Evolutionary conservation across 2,888 invertebrate species (phyloP).

Genomic region (Meteorus colon): DNA sequence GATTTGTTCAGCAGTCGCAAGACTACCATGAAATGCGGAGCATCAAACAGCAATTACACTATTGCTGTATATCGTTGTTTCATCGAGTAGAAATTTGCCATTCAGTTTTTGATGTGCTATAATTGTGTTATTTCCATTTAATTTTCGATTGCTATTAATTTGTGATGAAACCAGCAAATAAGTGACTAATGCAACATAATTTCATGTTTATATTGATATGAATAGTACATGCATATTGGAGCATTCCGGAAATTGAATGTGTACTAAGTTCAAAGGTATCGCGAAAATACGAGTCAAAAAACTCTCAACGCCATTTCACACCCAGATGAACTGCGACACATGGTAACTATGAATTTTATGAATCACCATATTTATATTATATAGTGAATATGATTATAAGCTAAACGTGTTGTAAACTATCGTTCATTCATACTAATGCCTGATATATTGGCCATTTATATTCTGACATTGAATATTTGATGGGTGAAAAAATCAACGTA

Average conservation of each 20-base stretch:
- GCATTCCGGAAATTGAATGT: no score
- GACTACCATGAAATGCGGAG: slow-evolving; percentile 65
- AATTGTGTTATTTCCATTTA: background rate
- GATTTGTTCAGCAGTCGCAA: slow-evolving; percentile 67
- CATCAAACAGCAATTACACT: slow-evolving; percentile 13
- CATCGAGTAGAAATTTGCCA: background rate
- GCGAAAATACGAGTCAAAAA: no score
- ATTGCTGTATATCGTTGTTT: background rate
- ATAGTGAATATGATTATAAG: background rate
- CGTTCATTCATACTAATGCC: no score
- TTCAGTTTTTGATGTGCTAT: background rate
- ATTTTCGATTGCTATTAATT: background rate
- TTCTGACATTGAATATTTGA: no score
- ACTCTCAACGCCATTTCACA: background rate
- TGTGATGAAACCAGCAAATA: background rate
- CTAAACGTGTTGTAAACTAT: no score
- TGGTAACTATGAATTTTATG: background rate
- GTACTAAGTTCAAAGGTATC: no score
- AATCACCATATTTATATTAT: background rate
- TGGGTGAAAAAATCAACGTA: no score
- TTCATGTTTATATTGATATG: background rate
- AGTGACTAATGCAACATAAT: background rate
- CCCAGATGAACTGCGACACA: background rate
- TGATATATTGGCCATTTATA: no score
- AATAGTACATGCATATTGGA: background rate